Percentiles rank a stretch among this genome's conserved stretches.
Conservation (phyloP, 2,888 invertebrate genomes). For the Sesia bembeciformis region DNA sequence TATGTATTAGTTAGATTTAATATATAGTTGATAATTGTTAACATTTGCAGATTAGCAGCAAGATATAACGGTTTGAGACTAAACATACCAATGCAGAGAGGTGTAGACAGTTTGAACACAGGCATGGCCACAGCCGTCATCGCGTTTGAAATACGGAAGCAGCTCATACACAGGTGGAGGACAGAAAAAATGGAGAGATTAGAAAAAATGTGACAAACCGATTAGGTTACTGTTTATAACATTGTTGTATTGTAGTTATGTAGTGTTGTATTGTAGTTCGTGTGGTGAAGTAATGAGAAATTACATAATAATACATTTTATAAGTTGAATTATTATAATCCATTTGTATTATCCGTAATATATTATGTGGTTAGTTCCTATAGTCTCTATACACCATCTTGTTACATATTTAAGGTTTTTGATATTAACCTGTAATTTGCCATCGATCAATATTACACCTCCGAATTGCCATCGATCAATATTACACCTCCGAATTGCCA, state of each 20-base stretch:
- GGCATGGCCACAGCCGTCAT: slow-evolving; percentile 88
- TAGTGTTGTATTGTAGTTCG: not conserved
- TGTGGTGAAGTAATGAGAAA: too few relatives aligned
- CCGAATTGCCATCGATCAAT: too few relatives aligned
- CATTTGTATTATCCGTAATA: too few relatives aligned
- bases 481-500: too few relatives aligned
- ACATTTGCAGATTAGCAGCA: slow-evolving; percentile 66
- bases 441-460: too few relatives aligned
- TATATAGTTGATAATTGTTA: not conserved
- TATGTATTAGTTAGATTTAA: too few relatives aligned
- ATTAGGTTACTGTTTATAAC: slow-evolving; percentile 12
- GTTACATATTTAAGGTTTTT: too few relatives aligned
- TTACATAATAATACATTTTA: too few relatives aligned
- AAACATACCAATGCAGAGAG: slow-evolving; percentile 84
- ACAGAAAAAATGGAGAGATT: slow-evolving; percentile 17
- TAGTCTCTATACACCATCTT: too few relatives aligned
- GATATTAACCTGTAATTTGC: too few relatives aligned
- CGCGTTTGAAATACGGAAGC: slow-evolving; percentile 87
- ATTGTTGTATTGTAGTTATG: not conserved
- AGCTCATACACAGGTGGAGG: slow-evolving; percentile 58
- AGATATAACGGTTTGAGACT: slow-evolving; percentile 76
- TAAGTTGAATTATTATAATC: too few relatives aligned
- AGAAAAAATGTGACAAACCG: slow-evolving; percentile 18
- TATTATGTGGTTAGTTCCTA: too few relatives aligned
- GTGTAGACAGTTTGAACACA: slow-evolving; percentile 89